Percentiles rank a stretch among this genome's conserved stretches.
These are phyloP conservation scores for Andrena bicolor DNA, from an alignment of 2,888 invertebrate genomes.

Conservation along the genomic window DNA sequence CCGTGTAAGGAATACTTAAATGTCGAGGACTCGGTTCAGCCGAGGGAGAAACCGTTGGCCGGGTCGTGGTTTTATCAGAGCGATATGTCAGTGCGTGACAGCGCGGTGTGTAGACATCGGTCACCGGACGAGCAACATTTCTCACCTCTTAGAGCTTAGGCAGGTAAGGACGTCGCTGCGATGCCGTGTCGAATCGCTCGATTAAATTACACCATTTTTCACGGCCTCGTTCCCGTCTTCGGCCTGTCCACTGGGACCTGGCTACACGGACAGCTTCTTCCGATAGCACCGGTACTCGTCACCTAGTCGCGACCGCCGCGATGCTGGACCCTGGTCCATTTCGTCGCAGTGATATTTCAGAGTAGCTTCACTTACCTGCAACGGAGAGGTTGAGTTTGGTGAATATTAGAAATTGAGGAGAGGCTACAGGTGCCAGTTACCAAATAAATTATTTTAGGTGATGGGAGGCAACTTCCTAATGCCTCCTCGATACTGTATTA, in stretches of 20 bases:
- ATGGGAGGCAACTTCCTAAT: no score
- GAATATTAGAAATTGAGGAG: not conserved
- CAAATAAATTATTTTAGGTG: no score
- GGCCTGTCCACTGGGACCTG: constrained; percentile 19
- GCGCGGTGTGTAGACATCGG: constrained; percentile 82
- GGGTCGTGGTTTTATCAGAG: constrained; percentile 81
- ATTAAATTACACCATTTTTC: constrained; percentile 79
- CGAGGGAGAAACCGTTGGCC: constrained; percentile 75
- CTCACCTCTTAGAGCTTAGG: constrained; percentile 78
- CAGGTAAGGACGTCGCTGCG: constrained; percentile 67
- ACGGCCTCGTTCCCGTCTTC: constrained; percentile 64
- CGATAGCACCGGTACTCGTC: constrained; percentile 51
- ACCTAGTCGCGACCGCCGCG: constrained; percentile 32
- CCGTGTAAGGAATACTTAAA: constrained; percentile 75
- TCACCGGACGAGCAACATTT: constrained; percentile 80
- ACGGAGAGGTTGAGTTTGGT: not conserved
- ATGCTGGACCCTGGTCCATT: not conserved
- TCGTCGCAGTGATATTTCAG: not conserved
- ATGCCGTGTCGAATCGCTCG: constrained; percentile 76
- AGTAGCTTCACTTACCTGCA: not conserved
- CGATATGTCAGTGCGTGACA: constrained; percentile 83
- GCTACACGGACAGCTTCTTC: constrained; percentile 36
- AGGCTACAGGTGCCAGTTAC: not conserved
- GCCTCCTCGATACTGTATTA: no score
- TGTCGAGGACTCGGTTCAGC: constrained; percentile 67